A percentile compares a stretch with the other conserved stretches of the same genome.
phyloP scores from a whole-genome alignment of 2,113 vertebrate genomes.

The Cephalopterus ornatus region DNA sequence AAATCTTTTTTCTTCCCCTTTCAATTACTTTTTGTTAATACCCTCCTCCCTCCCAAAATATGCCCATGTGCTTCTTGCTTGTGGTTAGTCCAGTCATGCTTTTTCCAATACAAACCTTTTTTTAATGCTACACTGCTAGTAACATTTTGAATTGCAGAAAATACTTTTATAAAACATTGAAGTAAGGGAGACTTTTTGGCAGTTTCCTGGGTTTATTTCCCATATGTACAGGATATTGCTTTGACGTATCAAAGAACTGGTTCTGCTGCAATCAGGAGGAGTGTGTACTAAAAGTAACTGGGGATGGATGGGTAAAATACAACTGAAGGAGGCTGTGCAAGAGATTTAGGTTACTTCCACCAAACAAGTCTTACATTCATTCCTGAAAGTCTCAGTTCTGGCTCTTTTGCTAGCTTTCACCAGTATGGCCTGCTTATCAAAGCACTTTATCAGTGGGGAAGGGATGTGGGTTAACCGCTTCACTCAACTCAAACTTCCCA shows the following conservation, averaged over 20 bases:
- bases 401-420: constrained; percentile 76
- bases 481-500: constrained; percentile 77
- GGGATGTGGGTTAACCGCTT: constrained; percentile 90
- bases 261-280: not conserved
- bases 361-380: constrained; percentile 84
- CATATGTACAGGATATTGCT: constrained; percentile 42
- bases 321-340: not conserved
- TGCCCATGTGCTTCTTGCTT: not conserved
- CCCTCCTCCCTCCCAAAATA: too few relatives aligned
- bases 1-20: constrained; percentile 18
- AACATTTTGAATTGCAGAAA: not conserved
- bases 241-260: constrained; percentile 52
- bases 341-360: constrained; percentile 63
- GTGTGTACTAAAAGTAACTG: not conserved
- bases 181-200: not conserved
- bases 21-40: constrained; percentile 44
- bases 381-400: constrained; percentile 71
- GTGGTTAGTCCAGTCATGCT: not conserved
- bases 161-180: not conserved
- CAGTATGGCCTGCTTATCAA: constrained; percentile 85
- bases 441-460: constrained; percentile 95
- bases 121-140: not conserved
- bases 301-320: not conserved
- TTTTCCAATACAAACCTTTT: not conserved
- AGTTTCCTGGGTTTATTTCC: constrained; percentile 27